These are phyloP conservation scores for Lithophane socia DNA, from an alignment of 2,888 invertebrate species.

Conservation along the genomic window DNA sequence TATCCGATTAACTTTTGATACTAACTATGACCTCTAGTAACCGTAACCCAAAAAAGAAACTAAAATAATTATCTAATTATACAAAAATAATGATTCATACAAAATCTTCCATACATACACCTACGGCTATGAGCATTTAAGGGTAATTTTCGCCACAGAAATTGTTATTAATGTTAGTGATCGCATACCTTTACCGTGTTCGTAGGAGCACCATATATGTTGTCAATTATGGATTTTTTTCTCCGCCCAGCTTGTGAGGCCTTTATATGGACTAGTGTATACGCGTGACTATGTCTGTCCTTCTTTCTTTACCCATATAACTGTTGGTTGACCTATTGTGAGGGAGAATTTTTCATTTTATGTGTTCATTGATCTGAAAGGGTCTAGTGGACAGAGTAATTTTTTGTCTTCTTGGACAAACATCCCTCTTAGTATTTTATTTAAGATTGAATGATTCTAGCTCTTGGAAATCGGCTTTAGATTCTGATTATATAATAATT, in stretches of 20 bases:
- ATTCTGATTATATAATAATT: not conserved
- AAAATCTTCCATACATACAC: conserved; percentile 37
- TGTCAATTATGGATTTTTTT: conserved; percentile 30
- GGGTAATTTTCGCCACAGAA: conserved; percentile 62
- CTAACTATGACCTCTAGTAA: not conserved
- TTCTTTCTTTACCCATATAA: not conserved
- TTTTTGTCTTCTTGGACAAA: too few relatives aligned
- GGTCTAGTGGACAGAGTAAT: not conserved
- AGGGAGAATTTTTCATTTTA: not conserved
- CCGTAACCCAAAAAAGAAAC: not conserved
- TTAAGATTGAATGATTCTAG: too few relatives aligned
- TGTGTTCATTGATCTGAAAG: not conserved
- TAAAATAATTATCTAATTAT: conserved; percentile 31
- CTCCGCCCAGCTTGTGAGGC: conserved; percentile 30
- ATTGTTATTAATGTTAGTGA: conserved; percentile 49
- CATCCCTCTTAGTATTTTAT: too few relatives aligned
- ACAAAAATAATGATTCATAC: conserved; percentile 39
- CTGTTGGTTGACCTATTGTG: conserved; percentile 26
- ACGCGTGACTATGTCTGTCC: conserved; percentile 2
- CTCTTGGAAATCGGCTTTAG: too few relatives aligned
- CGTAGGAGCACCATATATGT: conserved; percentile 56
- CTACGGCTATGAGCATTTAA: conserved; percentile 61
- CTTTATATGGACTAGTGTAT: conserved; percentile 44
- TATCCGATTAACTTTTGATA: not conserved
- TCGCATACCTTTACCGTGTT: conserved; percentile 41